Conservation (phyloP, 2,113 vertebrate genomes). For the Peromyscus maniculatus region DNA sequence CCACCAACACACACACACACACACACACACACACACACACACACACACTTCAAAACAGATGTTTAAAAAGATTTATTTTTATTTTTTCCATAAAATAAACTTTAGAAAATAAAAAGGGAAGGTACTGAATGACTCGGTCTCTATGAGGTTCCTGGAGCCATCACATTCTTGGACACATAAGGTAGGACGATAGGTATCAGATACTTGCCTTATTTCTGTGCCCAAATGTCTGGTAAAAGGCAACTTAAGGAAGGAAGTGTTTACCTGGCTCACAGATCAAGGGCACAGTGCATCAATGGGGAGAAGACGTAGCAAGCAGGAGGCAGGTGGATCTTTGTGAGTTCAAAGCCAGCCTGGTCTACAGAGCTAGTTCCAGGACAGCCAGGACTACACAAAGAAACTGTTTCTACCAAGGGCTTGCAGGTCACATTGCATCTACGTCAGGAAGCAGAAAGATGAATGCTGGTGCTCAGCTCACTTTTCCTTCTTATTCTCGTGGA, state of each 20-base stretch:
- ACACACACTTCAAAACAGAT: background rate
- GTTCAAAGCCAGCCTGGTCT: too few relatives aligned
- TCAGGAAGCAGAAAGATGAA: background rate
- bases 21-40: background rate
- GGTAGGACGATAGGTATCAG: background rate
- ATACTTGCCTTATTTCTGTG: background rate
- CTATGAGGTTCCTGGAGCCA: background rate
- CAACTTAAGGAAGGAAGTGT: background rate
- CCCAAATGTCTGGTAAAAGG: background rate
- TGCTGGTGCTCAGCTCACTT: background rate
- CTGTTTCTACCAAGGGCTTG: too few relatives aligned
- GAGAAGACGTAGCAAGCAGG: background rate
- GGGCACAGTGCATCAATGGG: background rate
- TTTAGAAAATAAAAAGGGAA: background rate
- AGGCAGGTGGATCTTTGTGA: too few relatives aligned
- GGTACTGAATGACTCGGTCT: background rate
- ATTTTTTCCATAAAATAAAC: background rate
- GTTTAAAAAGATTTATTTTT: background rate
- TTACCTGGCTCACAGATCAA: background rate
- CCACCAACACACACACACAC: background rate
- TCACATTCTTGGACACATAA: background rate
- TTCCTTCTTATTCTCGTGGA: background rate
- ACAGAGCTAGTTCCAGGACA: too few relatives aligned
- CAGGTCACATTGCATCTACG: background rate
- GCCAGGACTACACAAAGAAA: too few relatives aligned